Evolutionary conservation across 2,888 invertebrate species (phyloP).

Genomic region (Mimachlamys varia): DNA sequence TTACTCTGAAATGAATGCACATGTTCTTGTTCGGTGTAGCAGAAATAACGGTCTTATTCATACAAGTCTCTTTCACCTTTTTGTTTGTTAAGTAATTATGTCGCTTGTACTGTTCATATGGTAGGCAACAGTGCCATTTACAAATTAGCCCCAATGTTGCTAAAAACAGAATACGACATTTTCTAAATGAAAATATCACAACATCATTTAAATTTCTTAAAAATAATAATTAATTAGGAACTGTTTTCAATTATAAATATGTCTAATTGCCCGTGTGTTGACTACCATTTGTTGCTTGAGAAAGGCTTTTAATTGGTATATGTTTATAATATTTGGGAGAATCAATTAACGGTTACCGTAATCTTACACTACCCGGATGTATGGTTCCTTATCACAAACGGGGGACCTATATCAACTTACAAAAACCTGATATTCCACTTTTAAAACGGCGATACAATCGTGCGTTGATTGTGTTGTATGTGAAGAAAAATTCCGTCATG

Average conservation of each 20-base stretch:
- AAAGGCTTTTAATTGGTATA: neutral
- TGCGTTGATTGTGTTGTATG: neutral
- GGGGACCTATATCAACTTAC: neutral
- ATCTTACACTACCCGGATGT: neutral
- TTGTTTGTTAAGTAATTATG: neutral
- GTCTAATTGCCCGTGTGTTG: neutral
- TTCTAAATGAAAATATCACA: neutral
- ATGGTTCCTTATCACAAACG: neutral
- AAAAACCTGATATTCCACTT: conserved; percentile 25
- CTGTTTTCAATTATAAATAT: neutral
- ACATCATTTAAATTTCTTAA: neutral
- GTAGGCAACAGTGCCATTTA: too few species aligned
- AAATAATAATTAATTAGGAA: too few species aligned
- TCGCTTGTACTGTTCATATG: neutral
- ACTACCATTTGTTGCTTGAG: neutral
- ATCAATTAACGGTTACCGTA: neutral
- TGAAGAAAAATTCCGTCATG: conserved; percentile 4
- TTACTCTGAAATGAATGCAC: neutral
- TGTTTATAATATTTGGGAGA: neutral
- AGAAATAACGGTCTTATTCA: neutral
- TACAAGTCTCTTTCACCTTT: neutral
- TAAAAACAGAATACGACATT: neutral
- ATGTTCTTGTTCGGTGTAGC: neutral
- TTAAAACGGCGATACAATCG: conserved; percentile 24
- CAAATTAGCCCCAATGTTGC: neutral